A percentile compares a stretch with the other conserved stretches of the same genome.
These are phyloP conservation scores for Phaethornis superciliosus DNA, from an alignment of 2,113 vertebrate genomes.

Conservation along the genomic window DNA sequence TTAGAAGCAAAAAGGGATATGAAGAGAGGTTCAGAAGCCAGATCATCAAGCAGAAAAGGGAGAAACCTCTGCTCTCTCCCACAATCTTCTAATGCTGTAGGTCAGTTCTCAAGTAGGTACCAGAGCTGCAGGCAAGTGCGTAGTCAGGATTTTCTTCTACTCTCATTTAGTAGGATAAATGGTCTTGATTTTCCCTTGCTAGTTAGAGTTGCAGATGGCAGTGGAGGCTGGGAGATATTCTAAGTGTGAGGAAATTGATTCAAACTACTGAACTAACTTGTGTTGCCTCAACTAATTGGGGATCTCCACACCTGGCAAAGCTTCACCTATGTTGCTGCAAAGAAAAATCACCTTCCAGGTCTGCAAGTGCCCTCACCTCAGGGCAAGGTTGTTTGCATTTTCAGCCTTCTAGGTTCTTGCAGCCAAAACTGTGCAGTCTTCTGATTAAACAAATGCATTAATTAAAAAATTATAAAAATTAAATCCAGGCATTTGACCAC, in stretches of 20 bases:
- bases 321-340: not conserved
- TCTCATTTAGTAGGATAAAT: not conserved
- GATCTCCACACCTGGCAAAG: not conserved
- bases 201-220: not conserved
- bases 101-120: not conserved
- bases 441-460: constrained; percentile 57
- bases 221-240: not conserved
- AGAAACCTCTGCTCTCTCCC: not conserved
- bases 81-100: not conserved
- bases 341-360: not conserved
- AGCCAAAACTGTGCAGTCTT: constrained; percentile 21
- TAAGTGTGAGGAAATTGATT: not conserved
- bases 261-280: not conserved
- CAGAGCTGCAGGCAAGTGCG: not conserved
- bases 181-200: not conserved
- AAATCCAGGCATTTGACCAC: constrained; percentile 63
- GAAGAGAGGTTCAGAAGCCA: not conserved
- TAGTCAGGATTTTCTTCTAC: not conserved
- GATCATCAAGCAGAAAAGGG: not conserved
- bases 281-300: not conserved
- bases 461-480: constrained; percentile 30
- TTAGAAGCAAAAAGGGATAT: not conserved
- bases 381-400: not conserved
- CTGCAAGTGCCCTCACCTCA: not conserved
- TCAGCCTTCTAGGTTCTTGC: not conserved